Percentiles rank a stretch among this genome's conserved stretches.
Evolutionary conservation across 2,888 invertebrate genomes (phyloP).

Genomic region (Neoitamus cyanurus): DNA sequence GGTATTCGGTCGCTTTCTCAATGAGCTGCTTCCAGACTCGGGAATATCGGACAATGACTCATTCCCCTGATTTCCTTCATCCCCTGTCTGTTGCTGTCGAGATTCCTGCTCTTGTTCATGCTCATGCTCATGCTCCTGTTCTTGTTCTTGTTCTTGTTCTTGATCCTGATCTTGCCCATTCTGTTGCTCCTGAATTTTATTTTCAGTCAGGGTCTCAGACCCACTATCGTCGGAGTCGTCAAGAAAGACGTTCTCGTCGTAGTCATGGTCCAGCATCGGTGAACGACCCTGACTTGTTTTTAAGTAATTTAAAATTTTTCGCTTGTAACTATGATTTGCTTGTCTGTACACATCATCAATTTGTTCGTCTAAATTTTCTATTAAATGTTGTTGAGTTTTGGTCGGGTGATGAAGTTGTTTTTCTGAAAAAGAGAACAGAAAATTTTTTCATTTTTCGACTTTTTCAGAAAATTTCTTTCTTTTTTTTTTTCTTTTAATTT

Average conservation of each 20-base stretch:
- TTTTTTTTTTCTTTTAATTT: constrained; percentile 17
- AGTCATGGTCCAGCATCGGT: neutral
- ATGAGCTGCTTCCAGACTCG: neutral
- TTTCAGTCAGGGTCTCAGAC: neutral
- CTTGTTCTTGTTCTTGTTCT: neutral
- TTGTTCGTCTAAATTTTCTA: constrained; percentile 28
- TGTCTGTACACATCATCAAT: constrained; percentile 11
- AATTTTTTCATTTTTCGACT: constrained; percentile 46
- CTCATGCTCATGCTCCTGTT: neutral
- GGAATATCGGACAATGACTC: neutral
- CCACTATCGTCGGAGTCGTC: neutral
- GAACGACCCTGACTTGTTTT: neutral
- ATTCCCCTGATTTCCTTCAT: neutral
- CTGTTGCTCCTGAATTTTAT: neutral
- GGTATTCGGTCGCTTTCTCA: neutral
- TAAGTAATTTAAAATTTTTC: constrained; percentile 27
- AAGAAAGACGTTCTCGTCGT: constrained; percentile 8
- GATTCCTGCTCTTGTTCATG: neutral
- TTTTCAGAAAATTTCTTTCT: constrained; percentile 6
- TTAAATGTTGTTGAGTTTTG: constrained; percentile 51
- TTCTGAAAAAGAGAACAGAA: constrained; percentile 54
- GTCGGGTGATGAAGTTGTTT: constrained; percentile 48
- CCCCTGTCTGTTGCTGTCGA: neutral
- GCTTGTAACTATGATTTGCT: neutral
- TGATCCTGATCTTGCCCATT: neutral